Base-by-base conservation (phyloP, 2,888 invertebrate species). In the Apeira syringaria region DNA sequence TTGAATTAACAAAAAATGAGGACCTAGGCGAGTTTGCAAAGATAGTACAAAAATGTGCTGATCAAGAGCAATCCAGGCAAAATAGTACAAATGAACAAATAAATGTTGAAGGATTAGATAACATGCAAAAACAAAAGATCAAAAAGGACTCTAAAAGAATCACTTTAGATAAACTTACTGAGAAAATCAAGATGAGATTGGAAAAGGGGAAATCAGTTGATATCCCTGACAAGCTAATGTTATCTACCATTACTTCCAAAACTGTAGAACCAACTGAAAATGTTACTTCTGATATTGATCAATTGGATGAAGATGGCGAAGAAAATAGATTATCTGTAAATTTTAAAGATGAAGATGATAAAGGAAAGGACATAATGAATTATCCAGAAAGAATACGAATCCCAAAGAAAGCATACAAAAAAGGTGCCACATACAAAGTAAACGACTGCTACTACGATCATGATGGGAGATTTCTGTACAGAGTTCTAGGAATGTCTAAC, bases 401-500 rank as follows among this genome's bases (percentile, higher is more conserved):
- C 50, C 95, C 96, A 2, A 91, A 91, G 57, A 91, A 92, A 35
- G 84, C 92, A 20, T 91, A 90, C 56, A 92, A 92, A 56, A 79
- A 74, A 61, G 94, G 93, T 13, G 92, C 91, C 27, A 93, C 93
- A 5, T 96, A 95, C 66, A 94, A 93, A 80, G 88, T 96, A 0
- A 92, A 94, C 51, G 95, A 96, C 77, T 94, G 94, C 60, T 97
- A 93, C 72, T 97, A 96, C 77, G 95, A 96, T 68, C 91, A 93
- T 70, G 94, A 96, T 86, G 96, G 96, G 0, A 91, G 88, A 69
- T 95, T 96, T 84, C 85, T 96, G 40, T 97, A 96, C 70, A 91
- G 95, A 64, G 94, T 96, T 29, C 93, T 95, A 51, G 95, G 95
- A 46, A 92, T 94, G 92, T 54, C 40, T 25, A 46, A 20, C 7